Evolutionary conservation across 2,113 vertebrate species (phyloP), one percentile per base, ranked within the genome.

Genomic region (Gasterosteus nipponicus): DNA sequence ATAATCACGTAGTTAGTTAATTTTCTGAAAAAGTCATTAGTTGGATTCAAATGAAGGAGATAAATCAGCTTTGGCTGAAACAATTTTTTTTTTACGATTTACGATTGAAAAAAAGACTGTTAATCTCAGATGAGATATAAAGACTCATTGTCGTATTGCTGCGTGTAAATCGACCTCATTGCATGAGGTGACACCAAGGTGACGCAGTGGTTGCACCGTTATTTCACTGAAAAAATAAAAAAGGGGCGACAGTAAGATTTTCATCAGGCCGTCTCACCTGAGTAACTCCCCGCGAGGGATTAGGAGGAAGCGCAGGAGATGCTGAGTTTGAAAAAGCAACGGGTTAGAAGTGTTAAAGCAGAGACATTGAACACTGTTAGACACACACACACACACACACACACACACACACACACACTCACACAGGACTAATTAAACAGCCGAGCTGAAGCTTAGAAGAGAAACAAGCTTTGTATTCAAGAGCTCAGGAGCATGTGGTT

Each of bases 271-370:
- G 83, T 91, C 95, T 95, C 89, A 95, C 95, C 94, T 93, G 87
- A 94, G 94, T 95, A 88, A 92, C 93, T 92, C 94, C 95, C 92
- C 93, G 93, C 77, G 91, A 89, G 89, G 94, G 94, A 87, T 90
- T 94, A 86, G 94, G 92, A 92, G 95, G 93, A 94, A 92, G 94
- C 93, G 95, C 95, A 93, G 94, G 92, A 82, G 87, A 87, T n/a
- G 86, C 92, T 92, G 85, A 89, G 81, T 91, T 91, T 89, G 56
- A 77, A 87, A 80, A 76, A 77, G 84, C 69, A 73, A 59, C 10
- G 47, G 47, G 46, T 89, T 85, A 83, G 75, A 87, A 67, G 77
- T 5, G n/a, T 91, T 85, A 91, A 82, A 64, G 69, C 65, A 87
- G 69, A 82, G 33, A 77, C 69, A 79, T 35, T 39, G 59, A 69